Conservation (phyloP, 2,888 invertebrate genomes). For the Nomada fabriciana region DNA sequence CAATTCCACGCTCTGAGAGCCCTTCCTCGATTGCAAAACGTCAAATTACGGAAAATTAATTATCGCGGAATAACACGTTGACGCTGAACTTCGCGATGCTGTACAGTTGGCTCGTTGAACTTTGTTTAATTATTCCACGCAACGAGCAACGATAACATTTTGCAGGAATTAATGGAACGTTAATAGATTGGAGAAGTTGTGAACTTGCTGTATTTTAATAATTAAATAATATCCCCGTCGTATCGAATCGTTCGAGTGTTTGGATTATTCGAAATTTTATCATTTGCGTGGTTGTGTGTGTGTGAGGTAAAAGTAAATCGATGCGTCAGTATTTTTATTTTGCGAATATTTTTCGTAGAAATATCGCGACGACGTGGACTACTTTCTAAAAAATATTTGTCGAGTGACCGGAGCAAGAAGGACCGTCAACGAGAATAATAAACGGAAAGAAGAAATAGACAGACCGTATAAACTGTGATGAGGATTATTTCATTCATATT, state of each 20-base stretch:
- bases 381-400: background rate
- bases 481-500: background rate
- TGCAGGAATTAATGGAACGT: background rate
- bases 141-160: background rate
- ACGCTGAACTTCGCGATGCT: background rate
- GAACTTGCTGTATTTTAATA: background rate
- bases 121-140: background rate
- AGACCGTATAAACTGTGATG: background rate
- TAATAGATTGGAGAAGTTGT: background rate
- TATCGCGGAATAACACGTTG: background rate
- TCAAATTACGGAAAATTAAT: conserved; percentile 1
- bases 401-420: background rate
- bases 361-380: background rate
- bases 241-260: too few species aligned
- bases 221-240: background rate
- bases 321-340: background rate
- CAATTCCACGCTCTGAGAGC: conserved; percentile 12
- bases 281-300: too few species aligned
- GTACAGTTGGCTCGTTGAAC: background rate
- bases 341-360: background rate
- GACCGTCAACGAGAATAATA: background rate
- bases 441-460: background rate
- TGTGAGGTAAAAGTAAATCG: background rate
- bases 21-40: background rate
- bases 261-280: too few species aligned